Evolutionary conservation across 2,888 invertebrate species (phyloP), one percentile per base, ranked within the genome.

Genomic region (Drosophila seclusa): DNA sequence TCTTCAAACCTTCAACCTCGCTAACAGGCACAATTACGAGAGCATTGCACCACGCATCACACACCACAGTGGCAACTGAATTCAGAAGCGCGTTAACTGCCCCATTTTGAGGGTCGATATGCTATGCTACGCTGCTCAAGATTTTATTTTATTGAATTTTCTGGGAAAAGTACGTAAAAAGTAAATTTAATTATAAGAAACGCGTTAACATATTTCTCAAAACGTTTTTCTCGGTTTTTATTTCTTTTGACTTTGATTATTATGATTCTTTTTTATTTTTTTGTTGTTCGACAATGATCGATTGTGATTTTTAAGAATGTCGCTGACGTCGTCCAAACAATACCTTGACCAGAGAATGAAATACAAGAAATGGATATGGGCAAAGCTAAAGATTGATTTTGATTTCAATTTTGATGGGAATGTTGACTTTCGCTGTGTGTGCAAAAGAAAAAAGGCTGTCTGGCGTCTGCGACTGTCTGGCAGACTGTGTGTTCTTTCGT

Each of bases 251-350:
- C 21, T 21, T 45, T 63, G 71, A 71, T 76, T 78, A 75, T 76
- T 76, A 69, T 72, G 60, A 70, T 45, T 7, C 8, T 16, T 16
- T 24, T 45, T 4, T 1, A 53, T 66, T 58, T 53, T 52, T 1
- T 65, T 59, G 21, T 57, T 55, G 27, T 58, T 73, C 76, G 89
- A 89, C 89, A 91, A 87, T 90, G 89, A 90, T 90, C 90, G 89
- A 90, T 90, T 87, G 88, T 90, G 80, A 84, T 78, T 89, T 76
- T 71, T 61, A 67, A 72, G 78, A 89, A 87, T 82, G 75, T 76
- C 63, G 65, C 29, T 29, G 29, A 29, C 50, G 29, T 50, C 29
- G 50, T 57, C 65, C n/a, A 38, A 67, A 55, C 29, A 53, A 58
- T 53, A 52, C 48, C 31, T 58, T 38, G 40, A 52, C 21, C 45